Percentiles rank a stretch among this genome's conserved stretches.
Evolutionary conservation across 1,140 invertebrate genomes (phyloP).

Genomic region (Nasonia giraulti): DNA sequence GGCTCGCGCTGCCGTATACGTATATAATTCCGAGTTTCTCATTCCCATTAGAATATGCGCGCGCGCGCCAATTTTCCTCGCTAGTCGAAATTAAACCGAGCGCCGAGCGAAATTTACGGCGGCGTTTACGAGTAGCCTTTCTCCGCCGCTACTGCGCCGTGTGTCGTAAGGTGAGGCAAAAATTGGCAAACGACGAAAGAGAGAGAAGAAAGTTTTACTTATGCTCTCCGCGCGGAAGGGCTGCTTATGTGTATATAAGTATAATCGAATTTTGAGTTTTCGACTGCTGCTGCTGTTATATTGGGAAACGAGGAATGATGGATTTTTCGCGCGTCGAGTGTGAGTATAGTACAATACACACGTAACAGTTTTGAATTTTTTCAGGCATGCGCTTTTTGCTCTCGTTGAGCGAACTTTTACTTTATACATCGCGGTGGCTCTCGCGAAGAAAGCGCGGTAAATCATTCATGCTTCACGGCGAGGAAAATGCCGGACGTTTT

Average conservation of each 20-base stretch:
- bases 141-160: background rate
- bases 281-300: no score
- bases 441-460: background rate
- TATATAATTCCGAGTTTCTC: slow-evolving; percentile 11
- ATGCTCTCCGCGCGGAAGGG: background rate
- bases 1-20: background rate
- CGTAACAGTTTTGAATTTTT: background rate
- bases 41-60: slow-evolving; percentile 4
- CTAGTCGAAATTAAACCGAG: slow-evolving; percentile 9
- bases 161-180: slow-evolving; percentile 11
- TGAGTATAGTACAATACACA: no score
- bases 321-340: no score
- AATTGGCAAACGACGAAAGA: background rate
- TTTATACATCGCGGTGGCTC: background rate
- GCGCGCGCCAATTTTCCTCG: background rate
- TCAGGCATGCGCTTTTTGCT: no score
- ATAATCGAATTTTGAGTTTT: no score
- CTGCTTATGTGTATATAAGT: no score
- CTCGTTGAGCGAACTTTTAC: background rate
- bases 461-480: background rate
- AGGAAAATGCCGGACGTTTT: background rate
- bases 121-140: slow-evolving; percentile 29
- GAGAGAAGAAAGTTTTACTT: background rate
- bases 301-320: no score
- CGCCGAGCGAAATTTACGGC: slow-evolving; percentile 19